Evolutionary conservation across 2,797 vertebrate genomes (phyloP).

Genomic region (Odontamblyopus lacepedii): DNA sequence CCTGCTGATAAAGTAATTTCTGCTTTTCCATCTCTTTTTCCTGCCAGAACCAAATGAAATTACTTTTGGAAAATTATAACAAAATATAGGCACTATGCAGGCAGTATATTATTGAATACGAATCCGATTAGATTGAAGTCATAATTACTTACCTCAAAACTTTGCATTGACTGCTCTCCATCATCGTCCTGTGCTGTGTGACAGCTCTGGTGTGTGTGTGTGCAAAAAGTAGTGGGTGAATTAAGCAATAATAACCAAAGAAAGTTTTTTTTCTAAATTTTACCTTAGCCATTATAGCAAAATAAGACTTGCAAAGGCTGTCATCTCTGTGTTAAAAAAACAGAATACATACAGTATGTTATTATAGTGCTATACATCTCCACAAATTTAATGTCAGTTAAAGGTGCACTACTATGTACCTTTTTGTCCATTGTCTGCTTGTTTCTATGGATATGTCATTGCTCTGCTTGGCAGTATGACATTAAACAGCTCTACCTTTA

Average conservation of each 20-base stretch:
- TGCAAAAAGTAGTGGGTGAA: conserved; percentile 9
- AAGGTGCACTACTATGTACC: no score
- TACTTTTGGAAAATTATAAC: neutral
- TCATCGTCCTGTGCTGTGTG: conserved; percentile 83
- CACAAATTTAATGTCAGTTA: conserved; percentile 19
- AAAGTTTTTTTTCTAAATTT: neutral
- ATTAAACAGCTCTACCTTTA: no score
- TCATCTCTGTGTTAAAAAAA: conserved; percentile 84
- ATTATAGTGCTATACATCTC: conserved; percentile 14
- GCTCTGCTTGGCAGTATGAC: no score
- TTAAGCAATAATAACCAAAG: neutral
- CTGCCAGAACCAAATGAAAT: conserved; percentile 60
- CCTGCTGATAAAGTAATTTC: conserved; percentile 92
- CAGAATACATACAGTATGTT: neutral
- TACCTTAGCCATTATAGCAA: conserved; percentile 95
- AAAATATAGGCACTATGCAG: neutral
- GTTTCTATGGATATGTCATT: no score
- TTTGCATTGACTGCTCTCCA: conserved; percentile 83
- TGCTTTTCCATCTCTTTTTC: conserved; percentile 98
- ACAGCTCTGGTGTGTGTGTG: conserved; percentile 82
- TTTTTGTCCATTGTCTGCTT: no score
- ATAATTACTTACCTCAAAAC: conserved; percentile 88
- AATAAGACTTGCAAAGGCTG: conserved; percentile 87
- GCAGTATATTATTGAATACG: neutral
- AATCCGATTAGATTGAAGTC: neutral